These are phyloP conservation scores for Hedya salicella DNA, from an alignment of 2,888 invertebrate species.

Conservation along the genomic window DNA sequence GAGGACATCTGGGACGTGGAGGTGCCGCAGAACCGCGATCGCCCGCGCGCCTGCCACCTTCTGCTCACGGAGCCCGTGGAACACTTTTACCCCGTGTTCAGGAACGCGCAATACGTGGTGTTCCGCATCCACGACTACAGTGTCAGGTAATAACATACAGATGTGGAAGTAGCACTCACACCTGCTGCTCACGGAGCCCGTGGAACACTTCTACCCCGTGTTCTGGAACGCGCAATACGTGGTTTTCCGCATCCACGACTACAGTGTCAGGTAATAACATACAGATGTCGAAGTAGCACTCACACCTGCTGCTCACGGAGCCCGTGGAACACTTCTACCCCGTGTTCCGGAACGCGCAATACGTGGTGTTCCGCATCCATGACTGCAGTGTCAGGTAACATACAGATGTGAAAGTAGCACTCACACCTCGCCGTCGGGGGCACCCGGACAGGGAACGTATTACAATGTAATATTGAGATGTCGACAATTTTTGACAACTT, in stretches of 20 bases:
- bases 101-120: slow-evolving; percentile 66
- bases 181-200: slow-evolving; percentile 54
- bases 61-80: slow-evolving; percentile 60
- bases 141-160: slow-evolving; percentile 66
- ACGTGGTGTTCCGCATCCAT: slow-evolving; percentile 70
- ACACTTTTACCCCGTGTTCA: slow-evolving; percentile 73
- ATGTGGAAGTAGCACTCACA: too few species aligned
- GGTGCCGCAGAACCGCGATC: slow-evolving; percentile 50
- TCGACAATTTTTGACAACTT: too few species aligned
- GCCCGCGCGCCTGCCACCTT: slow-evolving; percentile 57
- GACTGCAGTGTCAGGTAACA: slow-evolving; percentile 72
- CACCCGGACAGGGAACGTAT: too few species aligned
- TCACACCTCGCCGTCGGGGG: too few species aligned
- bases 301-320: slow-evolving; percentile 58
- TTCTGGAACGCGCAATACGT: slow-evolving; percentile 67
- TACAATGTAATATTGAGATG: too few species aligned
- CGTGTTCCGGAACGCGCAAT: slow-evolving; percentile 66
- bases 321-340: slow-evolving; percentile 10
- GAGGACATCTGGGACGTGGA: slow-evolving; percentile 71
- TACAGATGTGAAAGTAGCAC: too few species aligned
- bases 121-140: slow-evolving; percentile 72
- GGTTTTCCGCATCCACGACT: slow-evolving; percentile 72
- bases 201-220: slow-evolving; percentile 46
- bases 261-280: slow-evolving; percentile 68
- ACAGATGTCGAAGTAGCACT: too few species aligned